A percentile compares a stretch with the other conserved stretches of the same genome.
Evolutionary conservation across 2,113 vertebrate species (phyloP).

Genomic region (Triplophysa siluroides): DNA sequence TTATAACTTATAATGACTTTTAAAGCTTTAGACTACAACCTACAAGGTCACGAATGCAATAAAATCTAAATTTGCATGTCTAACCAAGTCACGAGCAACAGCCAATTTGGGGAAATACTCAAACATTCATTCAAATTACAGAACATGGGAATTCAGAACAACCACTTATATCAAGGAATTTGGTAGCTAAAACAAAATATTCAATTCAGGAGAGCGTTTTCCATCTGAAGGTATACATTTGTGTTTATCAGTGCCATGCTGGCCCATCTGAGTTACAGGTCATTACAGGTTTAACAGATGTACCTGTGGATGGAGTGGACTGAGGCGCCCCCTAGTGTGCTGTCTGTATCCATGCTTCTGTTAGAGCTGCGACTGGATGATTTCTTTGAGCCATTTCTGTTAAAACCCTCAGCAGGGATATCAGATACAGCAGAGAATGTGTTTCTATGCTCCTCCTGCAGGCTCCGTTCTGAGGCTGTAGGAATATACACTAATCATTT

Average conservation of each 20-base stretch:
- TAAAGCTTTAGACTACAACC: no score
- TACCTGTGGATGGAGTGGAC: slow-evolving; percentile 80
- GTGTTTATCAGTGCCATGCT: background rate
- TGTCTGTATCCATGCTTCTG: slow-evolving; percentile 73
- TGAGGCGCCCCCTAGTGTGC: slow-evolving; percentile 75
- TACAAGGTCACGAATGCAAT: no score
- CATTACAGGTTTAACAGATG: background rate
- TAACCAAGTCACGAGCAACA: no score
- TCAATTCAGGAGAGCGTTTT: background rate
- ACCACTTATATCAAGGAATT: no score
- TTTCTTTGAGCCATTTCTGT: slow-evolving; percentile 68
- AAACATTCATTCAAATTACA: no score
- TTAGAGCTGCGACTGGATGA: slow-evolving; percentile 69
- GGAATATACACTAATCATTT: background rate
- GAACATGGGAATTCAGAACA: no score
- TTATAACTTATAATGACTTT: no score
- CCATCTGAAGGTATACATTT: background rate
- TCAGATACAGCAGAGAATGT: slow-evolving; percentile 72
- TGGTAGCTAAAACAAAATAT: no score
- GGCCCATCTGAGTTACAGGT: background rate
- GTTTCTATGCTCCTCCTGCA: slow-evolving; percentile 76
- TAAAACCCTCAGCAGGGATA: slow-evolving; percentile 68
- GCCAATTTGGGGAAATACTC: no score
- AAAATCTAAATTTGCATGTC: no score
- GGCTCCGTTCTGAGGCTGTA: slow-evolving; percentile 67